Evolutionary conservation across 1,140 invertebrate species (phyloP), one percentile per base, ranked within the genome.

Genomic region (Araneus ventricosus): DNA sequence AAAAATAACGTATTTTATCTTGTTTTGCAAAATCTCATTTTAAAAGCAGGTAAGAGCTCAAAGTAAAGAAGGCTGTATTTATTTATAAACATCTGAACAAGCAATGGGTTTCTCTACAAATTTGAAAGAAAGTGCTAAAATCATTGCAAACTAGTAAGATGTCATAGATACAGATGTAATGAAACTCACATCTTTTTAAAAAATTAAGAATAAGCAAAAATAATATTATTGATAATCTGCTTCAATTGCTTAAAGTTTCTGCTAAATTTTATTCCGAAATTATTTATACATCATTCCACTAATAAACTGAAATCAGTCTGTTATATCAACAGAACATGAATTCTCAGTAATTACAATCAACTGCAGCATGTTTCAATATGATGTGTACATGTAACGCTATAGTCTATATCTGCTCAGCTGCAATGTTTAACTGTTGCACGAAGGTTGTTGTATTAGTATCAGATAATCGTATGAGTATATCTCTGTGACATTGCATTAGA

Each of bases 351-450:
- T n/a, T 6, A n/a, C 7, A n/a, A 63, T 20, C 24, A 22, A 24
- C 5, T 24, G n/a, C 7, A 37, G 80, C 41, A 82, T 45, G 80
- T 45, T 27, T 45, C 0, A 41, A 45, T 24, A 10, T 45, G 39
- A 82, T 45, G 41, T 52, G 39, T 82, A n/a, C 39, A 10, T 45
- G n/a, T 82, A n/a, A 45, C 0, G 4, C 80, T 82, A 45, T 82
- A 22, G 17, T 22, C 7, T 75, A 75, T 75, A 37, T 75, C 7
- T 75, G 30, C 30, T 70, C 30, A 37, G 14, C 30, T 75, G 3
- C 70, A 75, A 8, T 82, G 80, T 52, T 4, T 82, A 27, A 82
- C 1, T 82, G 80, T 82, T 82, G 80, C 80, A 82, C 80, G 80
- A 41, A 82, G 4, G 3, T 27, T 45, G 24, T 17, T 82, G 80